Conservation (phyloP, 2,113 vertebrate species). For the Thermophis baileyi region DNA sequence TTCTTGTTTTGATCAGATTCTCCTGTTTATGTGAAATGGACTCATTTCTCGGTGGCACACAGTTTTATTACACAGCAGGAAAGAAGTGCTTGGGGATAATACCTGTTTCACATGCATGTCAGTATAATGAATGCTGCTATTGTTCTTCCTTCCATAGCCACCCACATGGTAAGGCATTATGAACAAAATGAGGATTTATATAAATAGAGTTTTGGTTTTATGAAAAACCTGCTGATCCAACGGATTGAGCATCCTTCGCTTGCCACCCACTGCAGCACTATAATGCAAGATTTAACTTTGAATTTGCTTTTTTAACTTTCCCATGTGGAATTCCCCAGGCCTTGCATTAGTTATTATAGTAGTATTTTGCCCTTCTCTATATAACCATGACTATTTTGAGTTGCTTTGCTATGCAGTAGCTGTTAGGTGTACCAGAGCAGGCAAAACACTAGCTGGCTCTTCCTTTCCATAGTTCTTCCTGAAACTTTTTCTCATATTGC, state of each 20-base stretch:
- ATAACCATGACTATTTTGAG: not conserved
- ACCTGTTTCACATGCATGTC: conserved; percentile 21
- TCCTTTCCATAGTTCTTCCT: not conserved
- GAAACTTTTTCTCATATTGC: not conserved
- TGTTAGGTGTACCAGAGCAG: not conserved
- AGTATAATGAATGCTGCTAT: conserved; percentile 24
- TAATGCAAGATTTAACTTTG: not conserved
- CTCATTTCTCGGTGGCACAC: conserved; percentile 45
- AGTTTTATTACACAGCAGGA: conserved; percentile 34
- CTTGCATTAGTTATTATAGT: not conserved
- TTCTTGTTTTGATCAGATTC: conserved; percentile 65
- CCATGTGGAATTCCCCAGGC: not conserved
- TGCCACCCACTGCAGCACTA: not conserved
- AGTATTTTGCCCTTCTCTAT: conserved; percentile 17
- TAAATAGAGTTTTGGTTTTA: not conserved
- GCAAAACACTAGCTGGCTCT: not conserved
- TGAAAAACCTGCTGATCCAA: not conserved
- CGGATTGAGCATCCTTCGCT: not conserved
- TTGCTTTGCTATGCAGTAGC: not conserved
- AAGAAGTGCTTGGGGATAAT: conserved; percentile 43
- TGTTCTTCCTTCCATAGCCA: not conserved
- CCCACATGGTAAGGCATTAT: not conserved
- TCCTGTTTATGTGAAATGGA: conserved; percentile 52
- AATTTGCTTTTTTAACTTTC: conserved; percentile 26
- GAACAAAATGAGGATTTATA: conserved; percentile 37